Evolutionary conservation across 1,140 invertebrate genomes (phyloP), one percentile per base, ranked within the genome.

Genomic region (Aphaenogaster rudis): DNA sequence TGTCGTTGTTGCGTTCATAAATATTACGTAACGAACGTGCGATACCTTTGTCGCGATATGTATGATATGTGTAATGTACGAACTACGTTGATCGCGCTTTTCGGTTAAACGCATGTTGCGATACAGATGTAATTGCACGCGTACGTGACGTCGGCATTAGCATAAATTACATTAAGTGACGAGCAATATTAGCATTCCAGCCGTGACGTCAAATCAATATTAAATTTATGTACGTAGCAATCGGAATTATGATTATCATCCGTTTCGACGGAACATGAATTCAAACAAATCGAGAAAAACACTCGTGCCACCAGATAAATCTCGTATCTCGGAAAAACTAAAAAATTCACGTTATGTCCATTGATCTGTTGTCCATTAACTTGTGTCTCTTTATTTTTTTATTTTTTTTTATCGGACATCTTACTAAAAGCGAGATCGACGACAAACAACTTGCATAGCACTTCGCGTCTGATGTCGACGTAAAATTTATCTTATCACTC

Each of bases 401-500:
- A 28, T 33, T 63, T 13, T 4, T 48, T 66, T 39, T 64, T 64
- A 69, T 72, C 39, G 52, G 3, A 42, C 17, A 39, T 72, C 17
- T 61, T n/a, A 45, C 42, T 82, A 59, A 61, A 76, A 61, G 42
- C 42, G 33, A 84, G 21, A 61, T 84, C 1, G 28, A 4, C 28
- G 80, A 50, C 80, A 74, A 74, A 76, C 69, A 59, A 42, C 54
- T 63, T 17, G 54, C 28, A 42, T 21, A 39, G 0, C 45, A 74
- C 69, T 74, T 74, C 3, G 15, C 39, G 13, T 71, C 48, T 82
- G 67, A 82, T 81, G 50, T 72, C 66, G 39, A 42, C 48, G 42
- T 36, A 50, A 84, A 84, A 84, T 84, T 84, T 84, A 84, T 84
- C 80, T 84, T 84, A 84, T 84, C 80, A 13, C 45, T 33, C 33